Evolutionary conservation across 2,888 invertebrate genomes (phyloP), one percentile per base, ranked within the genome.

Genomic region (Trichacis sp.): DNA sequence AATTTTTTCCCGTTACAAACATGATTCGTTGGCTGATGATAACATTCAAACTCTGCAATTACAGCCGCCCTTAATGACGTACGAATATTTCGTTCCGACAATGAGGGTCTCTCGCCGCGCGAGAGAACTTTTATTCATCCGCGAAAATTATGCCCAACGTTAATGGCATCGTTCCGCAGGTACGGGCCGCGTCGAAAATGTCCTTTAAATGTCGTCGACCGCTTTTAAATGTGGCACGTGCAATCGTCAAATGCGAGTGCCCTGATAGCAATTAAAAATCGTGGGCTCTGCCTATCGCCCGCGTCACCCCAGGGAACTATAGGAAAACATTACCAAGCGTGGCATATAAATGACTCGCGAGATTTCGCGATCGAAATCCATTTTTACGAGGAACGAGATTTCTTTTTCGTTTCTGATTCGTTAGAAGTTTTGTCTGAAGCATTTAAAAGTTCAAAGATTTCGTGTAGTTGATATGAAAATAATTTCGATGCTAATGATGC

Each of bases 401-500:
- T n/a, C n/a, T n/a, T n/a, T n/a, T n/a, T n/a, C n/a, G n/a, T n/a
- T n/a, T n/a, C n/a, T n/a, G n/a, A n/a, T n/a, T n/a, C n/a, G n/a
- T n/a, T n/a, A n/a, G n/a, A n/a, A n/a, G n/a, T n/a, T n/a, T n/a
- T n/a, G n/a, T n/a, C n/a, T n/a, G n/a, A n/a, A n/a, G n/a, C n/a
- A n/a, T n/a, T n/a, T n/a, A n/a, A n/a, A n/a, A n/a, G n/a, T n/a
- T n/a, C n/a, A n/a, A n/a, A n/a, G n/a, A n/a, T n/a, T n/a, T n/a
- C n/a, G n/a, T n/a, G n/a, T n/a, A n/a, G n/a, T 3, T 69, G 84
- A 77, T 81, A 83, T 81, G 83, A 79, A 68, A 74, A 62, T 59
- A 51, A 59, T 71, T 74, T 73, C 68, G 50, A 72, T 69, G 24
- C 78, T n/a, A n/a, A n/a, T n/a, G n/a, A n/a, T n/a, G n/a, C n/a